phyloP scores from a whole-genome alignment of 2,113 vertebrate species.

The Suncus etruscus region DNA sequence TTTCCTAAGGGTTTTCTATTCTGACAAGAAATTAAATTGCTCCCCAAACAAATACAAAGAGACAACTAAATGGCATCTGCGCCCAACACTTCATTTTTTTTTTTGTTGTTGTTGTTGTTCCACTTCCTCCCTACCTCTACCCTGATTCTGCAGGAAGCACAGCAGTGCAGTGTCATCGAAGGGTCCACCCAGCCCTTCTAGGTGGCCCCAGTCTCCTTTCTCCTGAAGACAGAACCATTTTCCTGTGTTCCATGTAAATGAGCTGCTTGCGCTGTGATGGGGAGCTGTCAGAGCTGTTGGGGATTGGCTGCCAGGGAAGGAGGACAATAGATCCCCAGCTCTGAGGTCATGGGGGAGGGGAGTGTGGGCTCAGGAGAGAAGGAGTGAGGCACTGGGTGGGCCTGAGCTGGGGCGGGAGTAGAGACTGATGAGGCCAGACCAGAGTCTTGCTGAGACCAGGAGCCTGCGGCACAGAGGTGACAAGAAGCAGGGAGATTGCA shows the following conservation, averaged over 20 bases:
- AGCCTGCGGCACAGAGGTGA: slow-evolving; percentile 67
- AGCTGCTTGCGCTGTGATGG: slow-evolving; percentile 79
- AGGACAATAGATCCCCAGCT: slow-evolving; percentile 76
- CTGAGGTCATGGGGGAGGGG: slow-evolving; percentile 66
- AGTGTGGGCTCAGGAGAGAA: not conserved
- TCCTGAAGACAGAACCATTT: slow-evolving; percentile 57
- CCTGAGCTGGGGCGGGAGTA: not conserved
- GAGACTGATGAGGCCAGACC: not conserved
- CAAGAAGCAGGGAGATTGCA: slow-evolving; percentile 47
- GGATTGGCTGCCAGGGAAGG: slow-evolving; percentile 66
- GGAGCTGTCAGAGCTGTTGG: slow-evolving; percentile 69
- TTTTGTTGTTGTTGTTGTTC: not conserved
- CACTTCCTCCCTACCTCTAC: not conserved
- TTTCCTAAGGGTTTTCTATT: not conserved
- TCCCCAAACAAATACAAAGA: slow-evolving; percentile 53
- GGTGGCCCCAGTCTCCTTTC: slow-evolving; percentile 67
- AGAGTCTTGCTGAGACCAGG: slow-evolving; percentile 39
- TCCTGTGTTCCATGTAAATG: slow-evolving; percentile 80
- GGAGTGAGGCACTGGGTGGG: slow-evolving; percentile 33
- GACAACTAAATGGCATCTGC: slow-evolving; percentile 1
- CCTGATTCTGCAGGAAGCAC: not conserved
- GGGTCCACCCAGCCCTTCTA: not conserved
- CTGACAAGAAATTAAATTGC: slow-evolving; percentile 57
- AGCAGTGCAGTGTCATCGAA: not conserved
- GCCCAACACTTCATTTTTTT: not conserved